phyloP scores from a whole-genome alignment of 2,797 vertebrate genomes.

The Sphenopsis melanotis region DNA sequence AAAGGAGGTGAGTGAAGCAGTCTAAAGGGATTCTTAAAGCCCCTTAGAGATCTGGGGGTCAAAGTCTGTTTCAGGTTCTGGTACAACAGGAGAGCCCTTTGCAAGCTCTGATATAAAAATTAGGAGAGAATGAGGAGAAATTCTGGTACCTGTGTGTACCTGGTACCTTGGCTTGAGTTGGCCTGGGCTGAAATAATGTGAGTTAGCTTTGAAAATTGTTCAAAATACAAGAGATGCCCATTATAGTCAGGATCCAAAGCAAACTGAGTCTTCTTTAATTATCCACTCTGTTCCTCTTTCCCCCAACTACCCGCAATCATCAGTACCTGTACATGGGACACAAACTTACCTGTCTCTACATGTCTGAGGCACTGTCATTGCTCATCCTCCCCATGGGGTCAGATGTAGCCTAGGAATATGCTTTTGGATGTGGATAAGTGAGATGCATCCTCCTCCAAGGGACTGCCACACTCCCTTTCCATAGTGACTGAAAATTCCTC shows the following conservation, averaged over 20 bases:
- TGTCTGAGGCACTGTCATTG: background rate
- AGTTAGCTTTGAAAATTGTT: background rate
- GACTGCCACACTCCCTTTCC: background rate
- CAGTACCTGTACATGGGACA: background rate
- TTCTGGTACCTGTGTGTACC: background rate
- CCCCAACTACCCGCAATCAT: fast-evolving
- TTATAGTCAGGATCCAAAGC: background rate
- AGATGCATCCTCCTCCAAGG: background rate
- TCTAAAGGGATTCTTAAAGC: background rate
- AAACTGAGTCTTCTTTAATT: background rate
- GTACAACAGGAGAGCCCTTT: background rate
- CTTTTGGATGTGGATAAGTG: background rate
- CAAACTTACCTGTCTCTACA: background rate
- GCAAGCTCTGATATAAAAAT: background rate
- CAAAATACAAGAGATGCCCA: background rate
- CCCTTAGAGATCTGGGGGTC: background rate
- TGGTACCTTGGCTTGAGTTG: background rate
- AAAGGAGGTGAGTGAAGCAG: background rate
- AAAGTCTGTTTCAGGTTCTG: background rate
- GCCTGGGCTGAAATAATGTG: background rate
- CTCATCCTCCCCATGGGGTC: background rate
- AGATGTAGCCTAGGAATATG: background rate
- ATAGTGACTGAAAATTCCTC: background rate
- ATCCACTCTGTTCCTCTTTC: background rate
- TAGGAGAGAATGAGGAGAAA: background rate